These are phyloP conservation scores for Crocuta crocuta DNA, from an alignment of 2,113 vertebrate species.

Conservation along the genomic window DNA sequence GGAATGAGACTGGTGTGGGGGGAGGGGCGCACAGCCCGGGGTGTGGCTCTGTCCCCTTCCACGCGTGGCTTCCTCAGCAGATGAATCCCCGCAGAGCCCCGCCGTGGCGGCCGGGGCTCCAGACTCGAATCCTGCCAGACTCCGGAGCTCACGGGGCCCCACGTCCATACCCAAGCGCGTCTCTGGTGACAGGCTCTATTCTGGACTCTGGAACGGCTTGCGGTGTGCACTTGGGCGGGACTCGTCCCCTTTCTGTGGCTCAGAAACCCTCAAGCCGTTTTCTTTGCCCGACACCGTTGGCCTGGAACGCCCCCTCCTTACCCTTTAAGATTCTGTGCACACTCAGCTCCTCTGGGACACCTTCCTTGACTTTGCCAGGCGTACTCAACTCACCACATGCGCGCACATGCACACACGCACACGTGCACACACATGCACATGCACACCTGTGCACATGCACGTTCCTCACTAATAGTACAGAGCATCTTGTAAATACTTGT, in stretches of 20 bases:
- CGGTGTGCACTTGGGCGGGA: rapidly evolving
- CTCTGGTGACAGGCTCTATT: not conserved
- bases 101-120: not conserved
- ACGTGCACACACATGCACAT: not conserved
- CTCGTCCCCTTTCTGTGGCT: rapidly evolving
- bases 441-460: rapidly evolving
- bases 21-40: too few relatives aligned
- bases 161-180: not conserved
- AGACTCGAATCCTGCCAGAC: rapidly evolving
- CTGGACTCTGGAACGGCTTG: not conserved
- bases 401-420: rapidly evolving
- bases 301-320: not conserved
- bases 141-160: not conserved
- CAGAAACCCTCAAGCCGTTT: not conserved
- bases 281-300: too few relatives aligned
- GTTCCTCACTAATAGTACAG: too few relatives aligned
- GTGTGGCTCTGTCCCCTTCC: too few relatives aligned
- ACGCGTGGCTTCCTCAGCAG: not conserved
- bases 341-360: not conserved
- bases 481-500: not conserved
- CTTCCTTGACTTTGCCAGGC: not conserved
- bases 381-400: not conserved
- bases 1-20: rapidly evolving
- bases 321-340: not conserved
- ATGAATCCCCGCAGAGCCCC: not conserved